phyloP scores from a whole-genome alignment of 2,888 invertebrate genomes.

The Andrena marginata region DNA sequence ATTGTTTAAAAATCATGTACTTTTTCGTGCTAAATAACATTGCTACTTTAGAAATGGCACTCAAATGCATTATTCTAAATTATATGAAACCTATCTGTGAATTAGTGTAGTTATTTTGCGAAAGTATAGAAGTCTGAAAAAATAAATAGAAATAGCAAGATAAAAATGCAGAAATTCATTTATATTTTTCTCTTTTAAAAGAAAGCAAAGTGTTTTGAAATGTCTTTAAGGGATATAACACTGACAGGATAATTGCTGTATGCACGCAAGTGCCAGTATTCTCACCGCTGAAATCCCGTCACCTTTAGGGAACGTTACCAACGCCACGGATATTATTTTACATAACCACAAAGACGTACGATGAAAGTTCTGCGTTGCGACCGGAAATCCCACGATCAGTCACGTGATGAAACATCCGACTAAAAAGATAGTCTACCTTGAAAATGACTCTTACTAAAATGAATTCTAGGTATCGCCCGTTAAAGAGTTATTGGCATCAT shows the following conservation, averaged over 20 bases:
- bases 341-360: slow-evolving; percentile 21
- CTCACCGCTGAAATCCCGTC: slow-evolving; percentile 30
- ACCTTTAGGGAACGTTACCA: slow-evolving; percentile 30
- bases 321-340: slow-evolving; percentile 53
- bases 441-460: not conserved
- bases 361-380: slow-evolving; percentile 31
- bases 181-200: too few species aligned
- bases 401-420: slow-evolving; percentile 15
- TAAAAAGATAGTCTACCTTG: not conserved
- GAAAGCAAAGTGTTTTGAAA: not conserved
- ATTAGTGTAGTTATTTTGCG: too few species aligned
- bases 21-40: too few species aligned
- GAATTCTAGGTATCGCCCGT: too few species aligned
- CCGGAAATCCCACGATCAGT: slow-evolving; percentile 23
- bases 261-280: slow-evolving; percentile 8
- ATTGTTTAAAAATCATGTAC: too few species aligned
- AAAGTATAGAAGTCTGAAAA: too few species aligned
- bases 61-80: too few species aligned
- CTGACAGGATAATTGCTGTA: not conserved
- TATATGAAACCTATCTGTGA: too few species aligned
- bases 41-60: too few species aligned
- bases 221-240: not conserved
- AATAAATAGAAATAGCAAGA: too few species aligned
- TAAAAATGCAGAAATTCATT: too few species aligned
- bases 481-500: too few species aligned